A percentile compares a stretch with the other conserved stretches of the same genome.
Conservation (phyloP, 37 sponge, comb jelly and placozoan species). For the Cladorhizidae sp. region DNA sequence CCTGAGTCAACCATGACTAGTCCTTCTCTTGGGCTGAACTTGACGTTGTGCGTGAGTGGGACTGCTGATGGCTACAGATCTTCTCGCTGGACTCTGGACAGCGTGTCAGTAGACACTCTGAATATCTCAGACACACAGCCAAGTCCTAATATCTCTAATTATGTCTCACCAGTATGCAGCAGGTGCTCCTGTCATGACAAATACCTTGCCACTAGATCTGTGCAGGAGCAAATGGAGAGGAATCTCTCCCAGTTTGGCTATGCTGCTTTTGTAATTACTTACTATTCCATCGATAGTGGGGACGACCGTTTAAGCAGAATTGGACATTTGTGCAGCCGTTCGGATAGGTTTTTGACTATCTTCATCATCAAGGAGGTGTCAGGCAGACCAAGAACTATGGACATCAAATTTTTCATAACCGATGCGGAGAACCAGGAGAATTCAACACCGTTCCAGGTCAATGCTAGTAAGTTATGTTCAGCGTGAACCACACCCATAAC, state of each 20-base stretch:
- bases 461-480: constrained; percentile 6
- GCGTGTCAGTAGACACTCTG: background rate
- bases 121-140: background rate
- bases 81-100: background rate
- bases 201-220: background rate
- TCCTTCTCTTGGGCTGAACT: background rate
- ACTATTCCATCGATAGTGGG: background rate
- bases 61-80: background rate
- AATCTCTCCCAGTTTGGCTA: background rate
- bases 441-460: background rate
- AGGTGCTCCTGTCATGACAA: background rate
- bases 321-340: background rate
- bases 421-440: background rate
- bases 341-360: background rate
- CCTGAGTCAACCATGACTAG: too few relatives aligned
- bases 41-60: background rate
- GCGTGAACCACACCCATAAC: too few relatives aligned
- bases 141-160: background rate
- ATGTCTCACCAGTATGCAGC: background rate
- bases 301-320: background rate
- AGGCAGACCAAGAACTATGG: background rate
- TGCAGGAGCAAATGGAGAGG: background rate
- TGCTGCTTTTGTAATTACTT: background rate
- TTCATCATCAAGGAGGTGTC: background rate
- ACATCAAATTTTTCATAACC: background rate